Percentiles rank a stretch among this genome's conserved stretches.
phyloP scores from a whole-genome alignment of 2,888 invertebrate genomes.

The Oxyscelio sp. region DNA sequence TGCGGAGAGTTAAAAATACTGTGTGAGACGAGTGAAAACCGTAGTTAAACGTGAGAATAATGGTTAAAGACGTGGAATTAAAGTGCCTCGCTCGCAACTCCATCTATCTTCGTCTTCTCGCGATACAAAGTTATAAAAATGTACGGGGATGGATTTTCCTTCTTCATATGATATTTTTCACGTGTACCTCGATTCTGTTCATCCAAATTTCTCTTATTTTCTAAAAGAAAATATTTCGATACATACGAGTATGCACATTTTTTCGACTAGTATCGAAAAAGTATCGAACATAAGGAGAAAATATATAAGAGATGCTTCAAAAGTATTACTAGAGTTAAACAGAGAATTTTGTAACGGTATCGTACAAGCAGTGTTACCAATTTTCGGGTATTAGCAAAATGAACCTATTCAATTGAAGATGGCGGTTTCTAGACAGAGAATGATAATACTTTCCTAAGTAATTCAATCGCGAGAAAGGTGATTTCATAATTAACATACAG shows the following conservation, averaged over 20 bases:
- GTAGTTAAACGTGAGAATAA: slow-evolving; percentile 13
- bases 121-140: slow-evolving; percentile 37
- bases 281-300: slow-evolving; percentile 17
- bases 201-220: background rate
- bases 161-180: background rate
- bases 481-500: no score
- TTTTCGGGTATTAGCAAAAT: no score
- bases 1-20: slow-evolving; percentile 52
- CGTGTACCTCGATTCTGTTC: background rate
- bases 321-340: no score
- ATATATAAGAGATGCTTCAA: no score
- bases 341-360: no score
- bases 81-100: slow-evolving; percentile 18
- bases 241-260: background rate
- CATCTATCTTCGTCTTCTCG: slow-evolving; percentile 12
- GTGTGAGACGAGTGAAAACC: slow-evolving; percentile 28
- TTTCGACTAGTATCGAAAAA: slow-evolving; percentile 26
- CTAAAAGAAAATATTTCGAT: background rate
- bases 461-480: no score
- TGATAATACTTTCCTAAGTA: no score
- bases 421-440: no score
- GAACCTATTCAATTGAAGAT: no score
- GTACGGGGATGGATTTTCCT: slow-evolving; percentile 11
- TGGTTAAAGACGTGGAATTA: slow-evolving; percentile 20
- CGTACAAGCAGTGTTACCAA: no score